phyloP scores from a whole-genome alignment of 1,140 invertebrate genomes.

The Drosophila rufa region DNA sequence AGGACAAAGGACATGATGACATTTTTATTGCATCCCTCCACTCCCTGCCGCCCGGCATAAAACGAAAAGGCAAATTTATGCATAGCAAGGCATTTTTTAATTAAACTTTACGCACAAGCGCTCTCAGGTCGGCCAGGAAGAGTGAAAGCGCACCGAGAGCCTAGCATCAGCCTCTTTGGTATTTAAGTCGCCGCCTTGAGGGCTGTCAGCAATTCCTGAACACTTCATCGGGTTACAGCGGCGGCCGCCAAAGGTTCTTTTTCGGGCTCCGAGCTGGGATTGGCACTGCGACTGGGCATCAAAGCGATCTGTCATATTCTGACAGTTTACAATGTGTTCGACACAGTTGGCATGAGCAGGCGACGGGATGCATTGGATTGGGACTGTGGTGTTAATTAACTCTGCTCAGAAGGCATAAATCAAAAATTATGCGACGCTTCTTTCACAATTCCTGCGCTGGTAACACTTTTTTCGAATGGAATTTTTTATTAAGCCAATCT shows the following conservation, averaged over 20 bases:
- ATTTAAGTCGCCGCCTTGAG: constrained; percentile 9
- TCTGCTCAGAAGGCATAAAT: constrained; percentile 63
- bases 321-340: constrained; percentile 70
- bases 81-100: constrained; percentile 80
- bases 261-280: constrained; percentile 22
- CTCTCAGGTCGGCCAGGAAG: constrained; percentile 36
- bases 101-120: constrained; percentile 76
- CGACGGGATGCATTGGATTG: constrained; percentile 1
- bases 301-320: constrained; percentile 75
- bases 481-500: constrained; percentile 27
- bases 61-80: constrained; percentile 80
- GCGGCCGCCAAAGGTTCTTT: constrained; percentile 29
- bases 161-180: constrained; percentile 29
- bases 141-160: constrained; percentile 2
- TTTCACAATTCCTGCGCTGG: constrained; percentile 42
- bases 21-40: constrained; percentile 70
- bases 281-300: constrained; percentile 44
- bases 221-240: constrained; percentile 61
- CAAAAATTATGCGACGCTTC: constrained; percentile 64
- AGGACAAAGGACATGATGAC: constrained; percentile 66
- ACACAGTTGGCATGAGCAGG: constrained; percentile 19
- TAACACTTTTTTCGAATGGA: constrained; percentile 13
- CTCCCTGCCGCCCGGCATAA: constrained; percentile 18
- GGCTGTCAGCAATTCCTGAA: constrained; percentile 45
- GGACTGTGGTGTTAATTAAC: constrained; percentile 69